A percentile compares a stretch with the other conserved stretches of the same genome.
phyloP scores from a whole-genome alignment of 2,113 vertebrate genomes.

The Isurus oxyrinchus region DNA sequence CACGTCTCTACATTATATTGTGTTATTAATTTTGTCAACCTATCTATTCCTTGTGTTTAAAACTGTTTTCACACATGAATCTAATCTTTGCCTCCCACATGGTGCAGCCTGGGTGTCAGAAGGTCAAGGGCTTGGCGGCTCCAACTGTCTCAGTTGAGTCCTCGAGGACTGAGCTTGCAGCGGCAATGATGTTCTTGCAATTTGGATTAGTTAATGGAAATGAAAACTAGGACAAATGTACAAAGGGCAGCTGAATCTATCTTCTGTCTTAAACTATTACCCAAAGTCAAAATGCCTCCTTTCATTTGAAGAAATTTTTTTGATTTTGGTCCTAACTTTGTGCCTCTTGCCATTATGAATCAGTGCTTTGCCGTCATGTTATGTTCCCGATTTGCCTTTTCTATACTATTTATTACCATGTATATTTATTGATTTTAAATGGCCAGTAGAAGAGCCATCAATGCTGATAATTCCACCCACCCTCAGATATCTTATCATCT shows the following conservation, averaged over 20 bases:
- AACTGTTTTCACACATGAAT: no score
- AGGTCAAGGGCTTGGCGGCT: no score
- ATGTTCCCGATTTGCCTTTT: not conserved
- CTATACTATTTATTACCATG: not conserved
- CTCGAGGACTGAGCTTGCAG: no score
- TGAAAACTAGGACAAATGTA: not conserved
- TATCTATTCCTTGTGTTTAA: no score
- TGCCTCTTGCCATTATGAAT: not conserved
- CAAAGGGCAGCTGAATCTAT: not conserved
- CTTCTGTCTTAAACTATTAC: not conserved
- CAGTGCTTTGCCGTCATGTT: not conserved
- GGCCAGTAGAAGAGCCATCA: not conserved
- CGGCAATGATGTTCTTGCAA: not conserved
- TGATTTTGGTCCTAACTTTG: not conserved
- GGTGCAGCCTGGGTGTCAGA: no score
- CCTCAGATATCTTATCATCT: not conserved
- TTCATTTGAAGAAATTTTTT: not conserved
- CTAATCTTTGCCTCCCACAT: no score
- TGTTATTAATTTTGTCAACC: no score
- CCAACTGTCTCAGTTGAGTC: no score
- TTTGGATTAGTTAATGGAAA: not conserved
- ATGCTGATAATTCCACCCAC: not conserved
- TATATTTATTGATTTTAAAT: not conserved
- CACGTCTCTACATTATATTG: no score
- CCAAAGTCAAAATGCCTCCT: not conserved